Base-by-base conservation (phyloP, 2,888 invertebrate genomes). In the Stramonita haemastoma region DNA sequence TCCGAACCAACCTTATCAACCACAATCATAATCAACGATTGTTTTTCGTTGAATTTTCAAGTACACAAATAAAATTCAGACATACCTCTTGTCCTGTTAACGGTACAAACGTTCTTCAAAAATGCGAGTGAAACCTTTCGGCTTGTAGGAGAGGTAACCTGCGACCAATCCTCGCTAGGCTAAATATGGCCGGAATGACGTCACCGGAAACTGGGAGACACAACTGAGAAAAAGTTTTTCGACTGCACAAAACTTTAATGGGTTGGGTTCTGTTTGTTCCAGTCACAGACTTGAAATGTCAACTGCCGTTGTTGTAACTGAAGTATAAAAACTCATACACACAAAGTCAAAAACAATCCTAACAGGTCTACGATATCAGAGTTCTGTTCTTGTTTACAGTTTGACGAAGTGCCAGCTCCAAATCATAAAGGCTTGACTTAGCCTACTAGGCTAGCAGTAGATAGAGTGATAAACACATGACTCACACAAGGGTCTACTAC, bases 141-240 rank as follows among this genome's bases (percentile, higher is more conserved):
- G 32, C 17, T 46, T 22, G 66, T 46, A 46, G 46, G 6, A 70
- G 22, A 32, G 73, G 73, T n/a, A 26, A n/a, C 26, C 19, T 87
- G 87, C 36, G 87, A 46, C 87, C 87, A 87, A 87, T 70, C 87
- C 87, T 87, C 46, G 87, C 87, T 87, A 87, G 73, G 87, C 87
- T 87, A 87, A 87, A 87, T 87, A 87, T 87, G 87, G 87, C 87
- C 73, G 87, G 46, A 36, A 73, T 87, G 87, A 87, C 87, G 87
- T 87, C 87, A 87, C 87, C 87, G 87, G 87, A 87, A 87, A n/a
- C 22, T 34, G 87, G 87, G 73, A 87, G 56, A 87, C 87, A 87
- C 87, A 46, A 26, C 70, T 83, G 46, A 22, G 15, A 46, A 36
- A 15, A 32, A 32, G 29, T 8, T 32, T 79, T 32, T 79, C 77